These are phyloP conservation scores for Conchocele bisecta DNA, from an alignment of 2,888 invertebrate genomes.

Conservation along the genomic window DNA sequence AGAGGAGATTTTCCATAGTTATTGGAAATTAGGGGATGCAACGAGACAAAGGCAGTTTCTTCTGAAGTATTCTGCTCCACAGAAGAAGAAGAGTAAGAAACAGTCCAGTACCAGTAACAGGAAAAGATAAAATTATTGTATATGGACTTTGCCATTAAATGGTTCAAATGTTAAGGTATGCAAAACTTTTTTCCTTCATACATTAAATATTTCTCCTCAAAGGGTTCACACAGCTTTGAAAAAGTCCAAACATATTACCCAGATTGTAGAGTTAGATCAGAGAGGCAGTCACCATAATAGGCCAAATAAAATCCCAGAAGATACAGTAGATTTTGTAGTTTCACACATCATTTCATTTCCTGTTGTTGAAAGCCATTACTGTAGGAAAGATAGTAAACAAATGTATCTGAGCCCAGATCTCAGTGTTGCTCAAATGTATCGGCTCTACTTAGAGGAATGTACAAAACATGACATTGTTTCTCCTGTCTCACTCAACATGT, in stretches of 20 bases:
- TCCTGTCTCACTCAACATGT: constrained; percentile 21
- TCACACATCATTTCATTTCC: too few species aligned
- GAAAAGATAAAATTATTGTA: too few species aligned
- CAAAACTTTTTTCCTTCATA: constrained; percentile 41
- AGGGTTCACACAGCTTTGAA: constrained; percentile 21
- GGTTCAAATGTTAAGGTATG: constrained; percentile 19
- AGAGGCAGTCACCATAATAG: constrained; percentile 28
- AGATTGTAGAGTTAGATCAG: too few species aligned
- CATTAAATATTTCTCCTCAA: constrained; percentile 22
- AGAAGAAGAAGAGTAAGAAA: constrained; percentile 9
- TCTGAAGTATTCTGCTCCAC: constrained; percentile 17
- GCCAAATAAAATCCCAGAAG: too few species aligned
- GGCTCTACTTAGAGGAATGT: too few species aligned
- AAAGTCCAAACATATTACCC: constrained; percentile 15
- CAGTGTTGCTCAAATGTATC: too few species aligned
- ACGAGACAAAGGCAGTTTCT: constrained; percentile 26
- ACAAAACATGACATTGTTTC: too few species aligned
- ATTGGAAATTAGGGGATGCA: constrained; percentile 15
- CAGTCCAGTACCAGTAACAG: too few species aligned
- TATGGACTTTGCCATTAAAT: constrained; percentile 15
- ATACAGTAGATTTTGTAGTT: too few species aligned
- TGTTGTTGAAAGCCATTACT: too few species aligned
- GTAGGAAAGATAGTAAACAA: too few species aligned
- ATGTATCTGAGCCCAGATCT: too few species aligned
- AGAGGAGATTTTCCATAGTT: constrained; percentile 12